Evolutionary conservation across 2,888 invertebrate genomes (phyloP).

Genomic region (Dicyrtoma fusca): DNA sequence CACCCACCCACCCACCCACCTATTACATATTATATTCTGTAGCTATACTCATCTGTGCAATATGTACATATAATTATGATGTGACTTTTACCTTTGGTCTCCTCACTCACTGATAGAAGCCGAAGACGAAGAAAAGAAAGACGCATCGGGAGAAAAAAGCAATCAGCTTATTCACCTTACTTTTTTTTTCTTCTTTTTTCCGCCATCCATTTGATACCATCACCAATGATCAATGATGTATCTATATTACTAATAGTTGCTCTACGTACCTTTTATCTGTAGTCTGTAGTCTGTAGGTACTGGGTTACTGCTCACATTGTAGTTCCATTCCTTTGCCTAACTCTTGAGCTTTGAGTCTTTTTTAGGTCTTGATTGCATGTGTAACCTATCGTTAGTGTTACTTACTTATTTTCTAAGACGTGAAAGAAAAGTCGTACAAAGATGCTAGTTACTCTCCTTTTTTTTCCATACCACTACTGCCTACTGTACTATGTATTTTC

Average conservation of each 20-base stretch:
- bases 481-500: too few relatives aligned
- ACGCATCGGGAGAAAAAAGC: background rate
- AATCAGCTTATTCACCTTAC: slow-evolving; percentile 4
- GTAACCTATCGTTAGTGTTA: slow-evolving; percentile 6
- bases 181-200: background rate
- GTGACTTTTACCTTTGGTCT: too few relatives aligned
- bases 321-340: background rate
- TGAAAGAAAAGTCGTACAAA: background rate
- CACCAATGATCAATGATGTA: background rate
- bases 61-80: too few relatives aligned
- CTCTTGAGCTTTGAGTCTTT: too few relatives aligned
- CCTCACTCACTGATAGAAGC: too few relatives aligned
- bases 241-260: background rate
- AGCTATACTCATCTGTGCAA: too few relatives aligned
- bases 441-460: slow-evolving; percentile 8
- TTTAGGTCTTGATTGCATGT: background rate
- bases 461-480: background rate
- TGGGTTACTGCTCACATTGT: too few relatives aligned
- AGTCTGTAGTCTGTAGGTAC: background rate
- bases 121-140: background rate
- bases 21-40: too few relatives aligned
- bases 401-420: background rate
- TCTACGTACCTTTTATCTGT: background rate
- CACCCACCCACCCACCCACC: too few relatives aligned
- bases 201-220: too few relatives aligned